Percentiles rank a stretch among this genome's conserved stretches.
Conservation (phyloP, 2,888 invertebrate species). For the Scaptomyza reducta region DNA sequence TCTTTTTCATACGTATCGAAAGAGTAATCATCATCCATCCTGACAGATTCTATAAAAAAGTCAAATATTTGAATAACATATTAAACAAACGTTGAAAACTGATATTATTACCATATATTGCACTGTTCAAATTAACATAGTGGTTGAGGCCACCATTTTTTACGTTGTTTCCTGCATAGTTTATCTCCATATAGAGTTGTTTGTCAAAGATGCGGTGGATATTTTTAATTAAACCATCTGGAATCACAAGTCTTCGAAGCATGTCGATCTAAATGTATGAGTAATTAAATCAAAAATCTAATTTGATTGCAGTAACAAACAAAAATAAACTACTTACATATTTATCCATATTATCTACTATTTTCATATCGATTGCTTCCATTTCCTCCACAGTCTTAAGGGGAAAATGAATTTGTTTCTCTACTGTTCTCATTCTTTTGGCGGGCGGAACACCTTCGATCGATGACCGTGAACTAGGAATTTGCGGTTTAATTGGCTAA, state of each 20-base stretch:
- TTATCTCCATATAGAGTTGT: slow-evolving; percentile 7
- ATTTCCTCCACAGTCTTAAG: slow-evolving; percentile 7
- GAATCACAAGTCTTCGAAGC: slow-evolving; percentile 1
- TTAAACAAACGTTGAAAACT: not conserved
- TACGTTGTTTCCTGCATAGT: slow-evolving; percentile 4
- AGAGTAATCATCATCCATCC: slow-evolving; percentile 9
- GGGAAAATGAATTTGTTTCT: slow-evolving; percentile 2
- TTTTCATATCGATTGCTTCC: not conserved
- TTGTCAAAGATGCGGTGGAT: slow-evolving; percentile 9
- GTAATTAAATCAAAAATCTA: no score
- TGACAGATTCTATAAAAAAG: not conserved
- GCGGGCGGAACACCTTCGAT: not conserved
- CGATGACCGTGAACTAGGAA: slow-evolving; percentile 1
- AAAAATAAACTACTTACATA: not conserved
- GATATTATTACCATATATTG: slow-evolving; percentile 6
- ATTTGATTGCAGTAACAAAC: not conserved
- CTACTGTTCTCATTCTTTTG: not conserved
- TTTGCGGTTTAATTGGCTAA: not conserved
- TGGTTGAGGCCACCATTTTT: slow-evolving; percentile 3
- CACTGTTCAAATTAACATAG: slow-evolving; percentile 7
- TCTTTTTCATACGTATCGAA: slow-evolving; percentile 9
- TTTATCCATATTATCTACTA: slow-evolving; percentile 1
- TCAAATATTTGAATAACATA: not conserved
- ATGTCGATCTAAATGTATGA: not conserved
- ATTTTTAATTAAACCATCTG: slow-evolving; percentile 8